Conservation (phyloP, 2,113 vertebrate species). For the Siniperca knerii region DNA sequence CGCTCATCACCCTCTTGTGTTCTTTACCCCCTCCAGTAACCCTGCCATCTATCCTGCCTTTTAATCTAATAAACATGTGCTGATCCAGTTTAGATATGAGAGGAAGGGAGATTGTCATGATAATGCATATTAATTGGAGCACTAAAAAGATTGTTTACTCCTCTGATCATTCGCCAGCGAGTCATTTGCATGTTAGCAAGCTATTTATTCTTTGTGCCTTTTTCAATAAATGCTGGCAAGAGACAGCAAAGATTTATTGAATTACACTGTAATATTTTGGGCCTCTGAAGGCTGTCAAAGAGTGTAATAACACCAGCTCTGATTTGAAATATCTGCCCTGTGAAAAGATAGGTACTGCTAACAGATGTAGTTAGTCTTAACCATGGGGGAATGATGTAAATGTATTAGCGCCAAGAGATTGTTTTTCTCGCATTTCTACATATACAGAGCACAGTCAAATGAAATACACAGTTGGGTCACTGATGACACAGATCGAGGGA, state of each 20-base stretch:
- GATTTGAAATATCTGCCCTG: conserved; percentile 57
- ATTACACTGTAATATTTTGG: conserved; percentile 59
- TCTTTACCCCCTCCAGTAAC: conserved; percentile 55
- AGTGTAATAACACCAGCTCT: conserved; percentile 53
- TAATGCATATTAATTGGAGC: conserved; percentile 76
- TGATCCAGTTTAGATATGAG: conserved; percentile 75
- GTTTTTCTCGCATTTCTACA: conserved; percentile 28
- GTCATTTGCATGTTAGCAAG: conserved; percentile 75
- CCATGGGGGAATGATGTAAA: conserved; percentile 28
- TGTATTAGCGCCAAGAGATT: conserved; percentile 6
- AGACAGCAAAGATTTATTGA: conserved; percentile 69
- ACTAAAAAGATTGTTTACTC: conserved; percentile 70
- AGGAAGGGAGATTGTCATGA: conserved; percentile 64
- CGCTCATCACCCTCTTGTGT: conserved; percentile 37
- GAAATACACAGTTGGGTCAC: not conserved
- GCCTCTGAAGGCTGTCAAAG: conserved; percentile 52
- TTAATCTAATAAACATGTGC: conserved; percentile 67
- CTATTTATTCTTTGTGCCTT: conserved; percentile 72
- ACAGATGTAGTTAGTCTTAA: conserved; percentile 51
- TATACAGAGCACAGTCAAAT: not conserved
- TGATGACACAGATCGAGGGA: not conserved
- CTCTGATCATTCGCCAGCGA: conserved; percentile 71
- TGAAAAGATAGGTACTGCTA: conserved; percentile 35
- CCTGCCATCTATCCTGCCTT: conserved; percentile 44
- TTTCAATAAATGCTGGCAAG: conserved; percentile 71